A percentile compares a stretch with the other conserved stretches of the same genome.
These are phyloP conservation scores for Crocodylus rhombifer DNA, from an alignment of 2,797 vertebrate genomes.

Conservation along the genomic window DNA sequence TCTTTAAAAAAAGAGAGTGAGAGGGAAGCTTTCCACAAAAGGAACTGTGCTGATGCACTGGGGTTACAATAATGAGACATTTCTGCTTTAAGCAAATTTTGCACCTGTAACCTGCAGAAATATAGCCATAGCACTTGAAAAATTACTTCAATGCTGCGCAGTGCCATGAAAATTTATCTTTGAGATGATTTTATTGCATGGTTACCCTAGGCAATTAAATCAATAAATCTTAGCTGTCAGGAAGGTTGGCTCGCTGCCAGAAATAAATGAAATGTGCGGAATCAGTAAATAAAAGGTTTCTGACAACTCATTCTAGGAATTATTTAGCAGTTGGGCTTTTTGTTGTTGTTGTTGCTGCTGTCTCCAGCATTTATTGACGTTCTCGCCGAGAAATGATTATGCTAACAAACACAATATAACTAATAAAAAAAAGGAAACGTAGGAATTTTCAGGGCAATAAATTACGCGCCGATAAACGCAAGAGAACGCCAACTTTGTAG, in stretches of 20 bases:
- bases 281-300: constrained; percentile 91
- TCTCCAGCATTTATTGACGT: constrained; percentile 77
- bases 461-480: constrained; percentile 44
- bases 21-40: constrained; percentile 44
- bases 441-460: constrained; percentile 53
- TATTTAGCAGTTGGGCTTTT: constrained; percentile 86
- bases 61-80: constrained; percentile 82
- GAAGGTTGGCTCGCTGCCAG: constrained; percentile 84
- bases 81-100: constrained; percentile 89
- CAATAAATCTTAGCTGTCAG: constrained; percentile 96
- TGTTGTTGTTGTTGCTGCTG: constrained; percentile 70
- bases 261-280: constrained; percentile 88
- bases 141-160: constrained; percentile 86
- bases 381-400: constrained; percentile 76
- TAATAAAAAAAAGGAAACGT: constrained; percentile 36
- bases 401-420: constrained; percentile 71
- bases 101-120: constrained; percentile 90
- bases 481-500: background rate
- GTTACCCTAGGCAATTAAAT: constrained; percentile 97
- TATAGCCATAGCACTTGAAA: constrained; percentile 89
- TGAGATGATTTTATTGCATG: constrained; percentile 96
- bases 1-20: constrained; percentile 11
- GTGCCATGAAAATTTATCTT: constrained; percentile 92
- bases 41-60: constrained; percentile 58
- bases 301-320: constrained; percentile 90